These are phyloP conservation scores for Pseudochromis fuscus DNA, from an alignment of 2,797 vertebrate species.

Conservation along the genomic window DNA sequence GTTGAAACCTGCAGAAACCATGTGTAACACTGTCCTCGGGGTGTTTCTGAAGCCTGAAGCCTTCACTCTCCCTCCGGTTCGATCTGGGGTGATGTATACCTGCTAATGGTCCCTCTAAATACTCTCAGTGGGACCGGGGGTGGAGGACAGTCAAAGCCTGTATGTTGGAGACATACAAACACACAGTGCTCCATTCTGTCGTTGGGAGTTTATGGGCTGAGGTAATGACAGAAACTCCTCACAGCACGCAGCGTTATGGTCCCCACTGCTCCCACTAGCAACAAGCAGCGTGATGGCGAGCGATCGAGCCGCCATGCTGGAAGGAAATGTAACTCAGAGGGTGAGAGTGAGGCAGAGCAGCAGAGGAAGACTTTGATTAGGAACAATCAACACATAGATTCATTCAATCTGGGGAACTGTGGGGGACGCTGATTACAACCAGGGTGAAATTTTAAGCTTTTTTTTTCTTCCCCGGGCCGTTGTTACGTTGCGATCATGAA, in stretches of 20 bases:
- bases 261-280: conserved; percentile 57
- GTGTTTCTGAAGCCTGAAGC: conserved; percentile 41
- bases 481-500: conserved; percentile 18
- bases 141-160: conserved; percentile 40
- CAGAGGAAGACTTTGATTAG: conserved; percentile 39
- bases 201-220: conserved; percentile 64
- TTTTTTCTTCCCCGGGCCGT: conserved; percentile 2
- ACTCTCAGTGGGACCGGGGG: conserved; percentile 42
- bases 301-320: conserved; percentile 36
- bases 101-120: conserved; percentile 53
- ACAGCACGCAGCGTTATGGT: conserved; percentile 45
- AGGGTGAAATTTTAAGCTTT: background rate
- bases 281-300: conserved; percentile 45
- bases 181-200: conserved; percentile 44
- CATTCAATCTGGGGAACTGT: background rate
- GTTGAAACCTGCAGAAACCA: no score
- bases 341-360: conserved; percentile 2
- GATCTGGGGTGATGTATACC: conserved; percentile 36
- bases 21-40: conserved; percentile 20
- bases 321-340: conserved; percentile 30
- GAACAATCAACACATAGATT: conserved; percentile 21
- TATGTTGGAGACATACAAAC: conserved; percentile 39
- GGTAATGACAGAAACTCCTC: conserved; percentile 61
- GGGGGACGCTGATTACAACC: conserved; percentile 9
- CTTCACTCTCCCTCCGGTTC: conserved; percentile 34